Percentiles rank a stretch among this genome's conserved stretches.
phyloP scores from a whole-genome alignment of 2,888 invertebrate species.

The Aspidiotus rigidus region DNA sequence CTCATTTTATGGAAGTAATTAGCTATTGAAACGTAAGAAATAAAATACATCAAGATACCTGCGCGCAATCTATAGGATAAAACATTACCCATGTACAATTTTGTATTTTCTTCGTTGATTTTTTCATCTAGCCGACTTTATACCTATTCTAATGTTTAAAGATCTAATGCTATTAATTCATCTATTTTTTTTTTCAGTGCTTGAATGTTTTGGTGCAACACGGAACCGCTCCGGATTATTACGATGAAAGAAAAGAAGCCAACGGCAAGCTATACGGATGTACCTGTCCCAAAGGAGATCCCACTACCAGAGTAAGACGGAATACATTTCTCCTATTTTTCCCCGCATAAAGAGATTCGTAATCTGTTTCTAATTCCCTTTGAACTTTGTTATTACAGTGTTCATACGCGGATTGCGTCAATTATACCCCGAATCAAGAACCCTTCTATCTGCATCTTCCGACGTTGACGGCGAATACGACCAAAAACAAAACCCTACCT shows the following conservation, averaged over 20 bases:
- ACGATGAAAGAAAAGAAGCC: constrained; percentile 45
- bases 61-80: neutral
- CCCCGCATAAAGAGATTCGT: no score
- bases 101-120: neutral
- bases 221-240: constrained; percentile 60
- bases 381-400: constrained; percentile 45
- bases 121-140: neutral
- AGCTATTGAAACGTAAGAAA: no score
- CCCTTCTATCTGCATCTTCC: constrained; percentile 72
- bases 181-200: constrained; percentile 51
- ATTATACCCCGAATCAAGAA: constrained; percentile 48
- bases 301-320: constrained; percentile 43
- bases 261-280: constrained; percentile 44
- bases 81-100: neutral
- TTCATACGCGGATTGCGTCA: constrained; percentile 50
- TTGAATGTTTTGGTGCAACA: constrained; percentile 71
- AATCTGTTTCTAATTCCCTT: neutral
- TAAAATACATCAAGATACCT: no score
- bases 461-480: constrained; percentile 42
- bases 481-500: constrained; percentile 42
- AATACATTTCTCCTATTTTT: neutral
- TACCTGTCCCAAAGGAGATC: constrained; percentile 45
- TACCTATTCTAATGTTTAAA: no score
- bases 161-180: neutral
- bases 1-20: no score